Percentiles rank a stretch among this genome's conserved stretches.
phyloP scores from a whole-genome alignment of 2,113 vertebrate species.

The Callaeas wilsoni region DNA sequence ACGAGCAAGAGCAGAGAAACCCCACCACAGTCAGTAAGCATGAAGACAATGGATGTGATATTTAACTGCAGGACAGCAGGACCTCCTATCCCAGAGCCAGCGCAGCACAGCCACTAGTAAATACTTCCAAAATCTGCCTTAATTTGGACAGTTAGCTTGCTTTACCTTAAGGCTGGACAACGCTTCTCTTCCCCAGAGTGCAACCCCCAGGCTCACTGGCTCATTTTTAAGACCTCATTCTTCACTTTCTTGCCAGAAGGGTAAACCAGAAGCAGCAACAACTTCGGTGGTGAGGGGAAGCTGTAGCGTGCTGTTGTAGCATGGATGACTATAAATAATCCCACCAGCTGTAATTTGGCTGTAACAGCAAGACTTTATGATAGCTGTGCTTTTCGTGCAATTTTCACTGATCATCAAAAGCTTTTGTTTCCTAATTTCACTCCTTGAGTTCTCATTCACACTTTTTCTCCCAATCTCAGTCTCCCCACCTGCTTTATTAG shows the following conservation, averaged over 20 bases:
- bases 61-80: not conserved
- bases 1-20: not conserved
- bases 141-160: not conserved
- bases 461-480: not conserved
- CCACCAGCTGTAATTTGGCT: not conserved
- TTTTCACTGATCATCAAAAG: not conserved
- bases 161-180: not conserved
- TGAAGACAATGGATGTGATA: not conserved
- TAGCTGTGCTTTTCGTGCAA: conserved; percentile 29
- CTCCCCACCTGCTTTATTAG: not conserved
- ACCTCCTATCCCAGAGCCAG: not conserved
- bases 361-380: not conserved
- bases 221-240: not conserved
- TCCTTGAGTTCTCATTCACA: not conserved
- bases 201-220: not conserved
- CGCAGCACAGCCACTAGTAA: not conserved
- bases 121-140: not conserved
- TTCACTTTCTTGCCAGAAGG: not conserved
- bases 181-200: not conserved
- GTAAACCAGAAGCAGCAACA: not conserved
- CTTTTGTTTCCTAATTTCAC: not conserved
- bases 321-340: not conserved
- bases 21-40: accelerated
- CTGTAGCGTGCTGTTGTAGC: not conserved
- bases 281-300: not conserved